Conservation (phyloP, 2,888 invertebrate species). For the Diachrysia chrysitis region DNA sequence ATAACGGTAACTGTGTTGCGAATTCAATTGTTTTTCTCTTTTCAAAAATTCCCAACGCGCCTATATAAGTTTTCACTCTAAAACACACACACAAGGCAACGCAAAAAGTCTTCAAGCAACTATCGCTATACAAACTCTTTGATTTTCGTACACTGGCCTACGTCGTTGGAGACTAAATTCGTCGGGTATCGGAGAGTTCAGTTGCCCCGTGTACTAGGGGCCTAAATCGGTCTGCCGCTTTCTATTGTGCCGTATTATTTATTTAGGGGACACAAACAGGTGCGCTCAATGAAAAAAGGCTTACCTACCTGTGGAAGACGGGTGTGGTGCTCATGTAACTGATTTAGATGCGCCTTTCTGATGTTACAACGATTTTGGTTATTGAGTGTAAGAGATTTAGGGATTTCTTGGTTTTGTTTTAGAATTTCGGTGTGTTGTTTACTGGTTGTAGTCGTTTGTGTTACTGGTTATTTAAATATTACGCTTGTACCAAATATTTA, state of each 20-base stretch:
- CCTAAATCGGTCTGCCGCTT: slow-evolving; percentile 46
- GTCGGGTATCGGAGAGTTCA: no score
- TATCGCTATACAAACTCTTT: no score
- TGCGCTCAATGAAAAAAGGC: slow-evolving; percentile 77
- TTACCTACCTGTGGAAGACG: slow-evolving; percentile 58
- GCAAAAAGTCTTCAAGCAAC: no score
- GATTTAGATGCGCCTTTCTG: slow-evolving; percentile 41
- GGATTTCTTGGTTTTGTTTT: background rate
- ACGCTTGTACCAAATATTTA: no score
- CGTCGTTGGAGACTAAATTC: no score
- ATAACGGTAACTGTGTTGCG: no score
- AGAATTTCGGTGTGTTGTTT: background rate
- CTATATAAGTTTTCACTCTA: no score
- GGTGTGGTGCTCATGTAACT: slow-evolving; percentile 40
- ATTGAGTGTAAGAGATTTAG: slow-evolving; percentile 6
- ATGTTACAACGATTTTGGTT: slow-evolving; percentile 10
- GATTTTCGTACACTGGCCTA: no score
- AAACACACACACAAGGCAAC: no score
- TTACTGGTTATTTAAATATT: background rate
- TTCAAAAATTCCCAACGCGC: no score
- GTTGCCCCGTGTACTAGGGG: background rate
- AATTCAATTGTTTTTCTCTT: no score
- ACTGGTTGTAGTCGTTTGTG: background rate
- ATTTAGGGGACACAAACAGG: slow-evolving; percentile 74
- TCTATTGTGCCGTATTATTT: slow-evolving; percentile 66